These are phyloP conservation scores for Crioceris asparagi DNA, from an alignment of 2,888 invertebrate species.

Conservation along the genomic window DNA sequence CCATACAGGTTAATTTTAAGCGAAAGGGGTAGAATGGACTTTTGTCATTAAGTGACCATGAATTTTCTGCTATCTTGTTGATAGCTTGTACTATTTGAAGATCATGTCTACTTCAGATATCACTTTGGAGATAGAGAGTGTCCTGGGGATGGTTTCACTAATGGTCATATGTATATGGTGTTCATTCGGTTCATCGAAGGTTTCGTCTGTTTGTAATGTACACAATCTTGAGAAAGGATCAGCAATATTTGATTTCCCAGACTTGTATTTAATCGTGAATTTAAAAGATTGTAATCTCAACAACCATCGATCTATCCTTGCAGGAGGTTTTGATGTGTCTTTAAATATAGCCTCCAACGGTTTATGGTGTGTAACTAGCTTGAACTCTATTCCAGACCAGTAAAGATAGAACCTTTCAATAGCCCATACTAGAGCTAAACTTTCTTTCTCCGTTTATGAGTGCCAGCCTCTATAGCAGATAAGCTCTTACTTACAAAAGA, in stretches of 20 bases:
- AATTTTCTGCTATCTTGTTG: background rate
- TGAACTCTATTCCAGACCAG: too few species aligned
- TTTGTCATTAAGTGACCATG: background rate
- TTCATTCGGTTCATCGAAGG: constrained; percentile 11
- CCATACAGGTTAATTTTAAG: constrained; percentile 10
- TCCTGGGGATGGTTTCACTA: constrained; percentile 11
- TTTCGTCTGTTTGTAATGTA: constrained; percentile 1
- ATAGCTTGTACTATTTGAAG: background rate
- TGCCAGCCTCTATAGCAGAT: too few species aligned
- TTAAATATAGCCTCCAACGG: too few species aligned
- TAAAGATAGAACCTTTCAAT: too few species aligned
- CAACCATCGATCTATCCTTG: too few species aligned
- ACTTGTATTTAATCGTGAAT: too few species aligned
- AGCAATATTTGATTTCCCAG: constrained; percentile 19
- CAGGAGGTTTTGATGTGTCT: too few species aligned
- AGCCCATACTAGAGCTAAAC: too few species aligned
- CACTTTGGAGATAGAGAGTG: constrained; percentile 8
- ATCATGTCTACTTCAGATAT: constrained; percentile 3
- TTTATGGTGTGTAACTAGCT: too few species aligned
- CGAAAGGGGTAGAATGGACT: constrained; percentile 8
- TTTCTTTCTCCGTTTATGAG: too few species aligned
- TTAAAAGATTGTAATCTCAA: too few species aligned
- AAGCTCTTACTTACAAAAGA: too few species aligned
- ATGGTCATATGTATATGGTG: constrained; percentile 13
- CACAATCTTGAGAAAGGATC: constrained; percentile 19